Evolutionary conservation across 2,113 vertebrate species (phyloP).

Genomic region (Agelaius tricolor): DNA sequence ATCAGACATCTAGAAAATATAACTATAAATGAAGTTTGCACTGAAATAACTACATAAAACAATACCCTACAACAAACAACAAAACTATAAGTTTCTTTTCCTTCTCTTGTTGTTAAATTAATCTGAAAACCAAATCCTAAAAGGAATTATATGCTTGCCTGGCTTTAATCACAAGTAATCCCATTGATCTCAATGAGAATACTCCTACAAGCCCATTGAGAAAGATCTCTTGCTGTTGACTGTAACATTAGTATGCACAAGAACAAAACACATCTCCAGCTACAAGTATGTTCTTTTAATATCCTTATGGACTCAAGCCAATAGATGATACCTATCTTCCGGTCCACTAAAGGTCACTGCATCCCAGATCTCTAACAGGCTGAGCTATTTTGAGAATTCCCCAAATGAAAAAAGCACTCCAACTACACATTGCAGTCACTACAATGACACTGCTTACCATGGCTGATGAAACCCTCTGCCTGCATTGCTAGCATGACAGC

Average conservation of each 20-base stretch:
- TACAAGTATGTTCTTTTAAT: background rate
- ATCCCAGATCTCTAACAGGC: background rate
- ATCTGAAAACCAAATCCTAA: background rate
- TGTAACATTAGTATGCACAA: background rate
- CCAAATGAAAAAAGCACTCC: background rate
- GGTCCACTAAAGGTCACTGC: constrained; percentile 16
- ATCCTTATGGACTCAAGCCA: background rate
- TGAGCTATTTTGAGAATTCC: constrained; percentile 7
- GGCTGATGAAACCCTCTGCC: background rate
- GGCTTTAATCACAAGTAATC: background rate
- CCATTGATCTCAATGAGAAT: background rate
- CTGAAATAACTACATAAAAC: background rate
- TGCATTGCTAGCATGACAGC: background rate
- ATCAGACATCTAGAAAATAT: background rate
- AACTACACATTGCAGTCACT: background rate
- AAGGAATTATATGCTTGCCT: background rate
- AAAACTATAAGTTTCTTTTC: background rate
- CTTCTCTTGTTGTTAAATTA: background rate
- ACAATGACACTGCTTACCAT: background rate
- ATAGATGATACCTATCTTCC: constrained; percentile 31
- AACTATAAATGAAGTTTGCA: background rate
- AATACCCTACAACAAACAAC: background rate
- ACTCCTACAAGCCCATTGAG: background rate
- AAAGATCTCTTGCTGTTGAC: background rate
- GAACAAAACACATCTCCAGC: constrained; percentile 1